These are phyloP conservation scores for Sinhomidia bicolor DNA, from an alignment of 2,888 invertebrate genomes.

Conservation along the genomic window DNA sequence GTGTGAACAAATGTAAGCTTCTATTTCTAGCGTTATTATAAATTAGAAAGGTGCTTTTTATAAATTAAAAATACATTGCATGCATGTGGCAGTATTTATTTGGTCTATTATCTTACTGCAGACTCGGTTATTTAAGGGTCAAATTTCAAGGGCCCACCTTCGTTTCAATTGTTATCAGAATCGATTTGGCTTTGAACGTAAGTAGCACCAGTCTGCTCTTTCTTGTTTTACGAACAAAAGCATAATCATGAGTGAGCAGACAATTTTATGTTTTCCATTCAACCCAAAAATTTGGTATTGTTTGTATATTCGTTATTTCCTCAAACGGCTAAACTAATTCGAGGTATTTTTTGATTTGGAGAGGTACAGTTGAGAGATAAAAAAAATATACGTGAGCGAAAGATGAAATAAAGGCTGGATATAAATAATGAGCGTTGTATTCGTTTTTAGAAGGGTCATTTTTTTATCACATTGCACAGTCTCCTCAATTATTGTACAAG, in stretches of 20 bases:
- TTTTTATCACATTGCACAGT: background rate
- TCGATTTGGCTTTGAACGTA: conserved; percentile 53
- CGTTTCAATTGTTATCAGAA: conserved; percentile 51
- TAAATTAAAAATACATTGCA: background rate
- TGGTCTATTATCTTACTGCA: conserved; percentile 18
- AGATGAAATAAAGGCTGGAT: background rate
- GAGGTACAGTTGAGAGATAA: conserved; percentile 57
- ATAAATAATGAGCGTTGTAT: conserved; percentile 4
- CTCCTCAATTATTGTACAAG: conserved; percentile 42
- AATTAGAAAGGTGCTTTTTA: background rate
- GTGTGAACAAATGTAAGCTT: conserved; percentile 66
- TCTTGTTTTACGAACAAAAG: background rate
- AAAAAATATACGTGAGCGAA: background rate
- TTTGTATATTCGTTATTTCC: conserved; percentile 20
- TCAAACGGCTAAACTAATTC: background rate
- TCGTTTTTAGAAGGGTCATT: conserved; percentile 18
- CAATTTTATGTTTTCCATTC: background rate
- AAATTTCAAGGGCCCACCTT: conserved; percentile 68
- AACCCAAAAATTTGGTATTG: background rate
- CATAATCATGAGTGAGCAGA: background rate
- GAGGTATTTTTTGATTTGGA: background rate
- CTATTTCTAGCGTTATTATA: background rate
- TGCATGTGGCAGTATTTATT: conserved; percentile 18
- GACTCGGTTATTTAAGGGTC: conserved; percentile 47
- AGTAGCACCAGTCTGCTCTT: conserved; percentile 4